Percentiles rank a stretch among this genome's conserved stretches.
Conservation (phyloP, 2,113 vertebrate genomes). For the Elgaria multicarinata region DNA sequence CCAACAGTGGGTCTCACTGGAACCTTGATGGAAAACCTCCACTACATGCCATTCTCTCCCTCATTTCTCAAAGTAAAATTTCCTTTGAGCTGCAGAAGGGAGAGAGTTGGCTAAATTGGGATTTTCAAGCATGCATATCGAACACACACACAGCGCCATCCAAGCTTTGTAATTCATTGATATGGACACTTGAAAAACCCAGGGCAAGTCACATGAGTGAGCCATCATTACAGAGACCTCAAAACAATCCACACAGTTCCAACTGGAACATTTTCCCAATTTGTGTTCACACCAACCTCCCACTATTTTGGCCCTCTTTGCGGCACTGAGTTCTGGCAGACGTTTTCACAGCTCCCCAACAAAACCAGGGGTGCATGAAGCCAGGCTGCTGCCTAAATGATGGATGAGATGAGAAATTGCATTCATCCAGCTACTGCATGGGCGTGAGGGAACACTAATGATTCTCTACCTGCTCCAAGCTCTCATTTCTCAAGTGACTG, state of each 20-base stretch:
- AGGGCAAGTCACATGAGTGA: neutral
- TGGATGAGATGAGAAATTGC: neutral
- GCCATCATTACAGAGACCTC: neutral
- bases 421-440: neutral
- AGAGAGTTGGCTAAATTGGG: neutral
- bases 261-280: neutral
- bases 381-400: neutral
- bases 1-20: neutral
- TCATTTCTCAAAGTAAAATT: neutral
- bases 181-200: neutral
- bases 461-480: slow-evolving; percentile 1
- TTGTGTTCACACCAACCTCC: neutral
- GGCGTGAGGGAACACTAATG: neutral
- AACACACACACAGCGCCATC: too few species aligned
- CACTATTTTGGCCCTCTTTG: neutral
- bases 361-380: neutral
- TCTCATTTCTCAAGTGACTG: neutral
- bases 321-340: neutral
- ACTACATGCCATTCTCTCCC: neutral
- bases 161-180: neutral
- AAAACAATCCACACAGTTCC: neutral
- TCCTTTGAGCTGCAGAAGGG: neutral
- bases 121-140: neutral
- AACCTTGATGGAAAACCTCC: neutral
- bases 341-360: neutral